Base-by-base conservation (phyloP, 2,797 vertebrate species). In the Pagetopsis macropterus region DNA sequence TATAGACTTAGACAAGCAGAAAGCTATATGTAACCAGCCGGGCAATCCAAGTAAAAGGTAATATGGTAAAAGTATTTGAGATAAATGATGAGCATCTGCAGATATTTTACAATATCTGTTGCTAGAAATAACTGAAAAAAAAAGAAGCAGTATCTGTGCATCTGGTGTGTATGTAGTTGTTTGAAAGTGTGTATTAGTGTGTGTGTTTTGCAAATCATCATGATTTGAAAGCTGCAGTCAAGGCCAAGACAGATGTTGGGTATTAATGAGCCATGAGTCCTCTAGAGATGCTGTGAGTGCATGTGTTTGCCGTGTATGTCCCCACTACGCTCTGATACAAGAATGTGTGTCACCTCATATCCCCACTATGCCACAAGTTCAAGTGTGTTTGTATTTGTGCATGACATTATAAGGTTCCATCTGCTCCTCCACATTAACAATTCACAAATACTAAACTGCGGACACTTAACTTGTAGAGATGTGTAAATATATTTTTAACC, bases 211-310 rank as follows among this genome's bases (percentile, higher is more conserved):
- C 64, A 46, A 61, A 48, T 59, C n/a, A 62, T 79, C 48, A 43
- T 76, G 69, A 84, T 66, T 41, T 48, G 40, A 72, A 31, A 46
- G 62, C 44, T 75, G 55, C 72, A 82, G 67, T 72, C 48, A 12
- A 74, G 65, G 63, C 69, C 83, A 81, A 84, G 84, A 78, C 89
- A 92, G 91, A 90, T 91, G 90, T 78, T 85, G 2, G 66, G 81
- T 80, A 77, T 81, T 92, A 91, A 93, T 93, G 89, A 91, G 77
- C 77, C 75, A 48, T 63, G 40, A 64, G 40, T 33, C 31, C 73
- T 83, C 49, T 59, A 65, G 79, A 70, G 78, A 65, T 73, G 33
- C 16, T 68, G 59, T 72, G 72, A 70, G 62, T 80, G 52, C 63
- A 51, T 56, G 21, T 43, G 11, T 9, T 3, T 51, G 21, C 27